phyloP scores from a whole-genome alignment of 2,113 vertebrate genomes.

The Variabilichromis moorii region DNA sequence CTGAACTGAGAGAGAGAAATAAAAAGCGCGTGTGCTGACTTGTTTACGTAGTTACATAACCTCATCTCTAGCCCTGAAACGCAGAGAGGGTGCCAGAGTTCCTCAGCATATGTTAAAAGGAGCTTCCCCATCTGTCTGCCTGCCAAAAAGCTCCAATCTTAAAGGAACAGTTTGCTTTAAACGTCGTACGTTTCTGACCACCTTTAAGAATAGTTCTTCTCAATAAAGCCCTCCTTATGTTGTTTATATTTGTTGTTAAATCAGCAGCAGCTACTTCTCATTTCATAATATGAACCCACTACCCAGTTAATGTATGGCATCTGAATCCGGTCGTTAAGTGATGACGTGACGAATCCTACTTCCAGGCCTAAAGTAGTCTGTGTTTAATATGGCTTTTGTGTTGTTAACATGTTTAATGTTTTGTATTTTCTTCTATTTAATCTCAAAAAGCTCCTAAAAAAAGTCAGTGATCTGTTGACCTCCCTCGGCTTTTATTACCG shows the following conservation, averaged over 20 bases:
- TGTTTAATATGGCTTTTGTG: accelerated
- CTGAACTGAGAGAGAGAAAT: neutral
- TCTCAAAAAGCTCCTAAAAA: too few species aligned
- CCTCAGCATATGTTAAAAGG: constrained; percentile 23
- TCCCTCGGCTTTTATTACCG: too few species aligned
- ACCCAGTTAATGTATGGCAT: neutral
- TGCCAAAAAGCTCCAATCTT: neutral
- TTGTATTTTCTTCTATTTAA: too few species aligned
- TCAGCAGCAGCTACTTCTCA: neutral
- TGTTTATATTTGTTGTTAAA: neutral
- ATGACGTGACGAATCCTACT: too few species aligned
- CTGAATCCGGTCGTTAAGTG: neutral
- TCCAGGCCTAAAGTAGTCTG: too few species aligned
- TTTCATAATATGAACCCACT: neutral
- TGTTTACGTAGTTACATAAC: constrained; percentile 22
- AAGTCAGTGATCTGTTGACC: too few species aligned
- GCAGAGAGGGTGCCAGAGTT: neutral
- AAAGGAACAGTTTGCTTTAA: neutral
- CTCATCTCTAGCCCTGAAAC: neutral
- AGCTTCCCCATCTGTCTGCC: constrained; percentile 19
- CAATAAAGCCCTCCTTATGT: neutral
- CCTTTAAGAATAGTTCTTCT: neutral
- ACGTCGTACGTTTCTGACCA: accelerated
- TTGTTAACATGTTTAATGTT: too few species aligned
- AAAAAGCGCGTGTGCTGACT: neutral